phyloP scores from a whole-genome alignment of 1,140 invertebrate species.

The Mycetomoellerius zeteki region DNA sequence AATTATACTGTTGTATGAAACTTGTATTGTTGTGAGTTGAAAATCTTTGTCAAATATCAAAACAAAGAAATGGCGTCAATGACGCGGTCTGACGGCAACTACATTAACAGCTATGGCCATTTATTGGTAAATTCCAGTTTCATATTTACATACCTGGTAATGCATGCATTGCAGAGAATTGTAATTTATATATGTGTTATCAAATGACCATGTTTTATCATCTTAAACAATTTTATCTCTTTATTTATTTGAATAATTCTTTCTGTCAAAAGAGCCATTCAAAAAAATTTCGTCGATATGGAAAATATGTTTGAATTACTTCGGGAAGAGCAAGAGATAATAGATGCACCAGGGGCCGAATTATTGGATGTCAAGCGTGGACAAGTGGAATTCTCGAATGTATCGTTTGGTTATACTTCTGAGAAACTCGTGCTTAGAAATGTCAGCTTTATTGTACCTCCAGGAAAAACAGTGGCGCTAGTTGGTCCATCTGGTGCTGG shows the following conservation, averaged over 20 bases:
- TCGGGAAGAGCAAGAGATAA: conserved; percentile 94
- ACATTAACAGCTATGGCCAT: no score
- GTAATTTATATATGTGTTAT: not conserved
- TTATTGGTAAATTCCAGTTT: no score
- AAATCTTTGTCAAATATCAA: no score
- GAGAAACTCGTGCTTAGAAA: conserved; percentile 94
- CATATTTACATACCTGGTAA: no score
- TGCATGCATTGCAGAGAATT: not conserved
- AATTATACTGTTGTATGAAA: no score
- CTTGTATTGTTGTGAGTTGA: no score
- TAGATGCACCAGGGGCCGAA: conserved; percentile 93
- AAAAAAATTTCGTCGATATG: conserved; percentile 99
- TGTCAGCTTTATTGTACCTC: conserved; percentile 94
- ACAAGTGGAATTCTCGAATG: conserved; percentile 95
- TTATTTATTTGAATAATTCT: conserved; percentile 55
- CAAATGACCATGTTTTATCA: not conserved
- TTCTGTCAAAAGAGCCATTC: conserved; percentile 92
- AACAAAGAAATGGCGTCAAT: no score
- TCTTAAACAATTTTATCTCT: not conserved
- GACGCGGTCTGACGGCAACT: no score
- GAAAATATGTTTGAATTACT: conserved; percentile 99
- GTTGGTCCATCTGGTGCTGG: conserved; percentile 97
- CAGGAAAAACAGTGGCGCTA: conserved; percentile 97
- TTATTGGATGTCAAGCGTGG: conserved; percentile 91
- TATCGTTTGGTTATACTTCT: conserved; percentile 95